Evolutionary conservation across 2,113 vertebrate species (phyloP), one percentile per base, ranked within the genome.

Genomic region (Microtus ochrogaster): DNA sequence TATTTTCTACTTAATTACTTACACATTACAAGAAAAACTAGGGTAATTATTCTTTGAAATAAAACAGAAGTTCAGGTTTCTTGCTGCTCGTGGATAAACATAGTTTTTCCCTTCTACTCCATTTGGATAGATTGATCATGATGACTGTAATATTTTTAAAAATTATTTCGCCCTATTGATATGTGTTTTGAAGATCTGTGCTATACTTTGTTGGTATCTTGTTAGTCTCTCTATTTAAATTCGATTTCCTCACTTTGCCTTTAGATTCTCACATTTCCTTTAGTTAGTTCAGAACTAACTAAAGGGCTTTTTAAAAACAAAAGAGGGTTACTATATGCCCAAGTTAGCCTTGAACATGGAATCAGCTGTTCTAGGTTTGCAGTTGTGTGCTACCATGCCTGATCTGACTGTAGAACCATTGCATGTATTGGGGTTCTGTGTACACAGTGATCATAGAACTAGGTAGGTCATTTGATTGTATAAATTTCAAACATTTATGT

Each of bases 41-140:
- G 39, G 49, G 78, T 91, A 82, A 65, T 96, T 94, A 94, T 94
- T 97, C 79, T 96, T 70, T 83, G 55, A 94, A 91, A 87, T 63
- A 66, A 97, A 95, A 72, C 74, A 47, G 84, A 93, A 72, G 17
- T 61, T 91, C 33, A 90, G 26, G 8, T 88, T 97, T 97, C 83
- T 96, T 96, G 68, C 63, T 95, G 26, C 47, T 95, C 36, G 26
- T 91, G 65, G 30, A 84, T 94, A 66, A 96, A 84, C 26, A 44
- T 90, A 44, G 49, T 84, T 81, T 76, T 36, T 41, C 5, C 2
- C 13, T 22, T 83, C 7, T 92, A 11, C 17, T 55, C 26, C 24
- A 89, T 90, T 30, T 78, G 79, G 30, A 93, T 24, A 90, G 33
- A 33, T 70, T 96, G 26, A 52, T 14, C 84, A 28, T 91, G 74